Conservation (phyloP, 2,113 vertebrate genomes). For the Pseudolaguvia tuberculata region DNA sequence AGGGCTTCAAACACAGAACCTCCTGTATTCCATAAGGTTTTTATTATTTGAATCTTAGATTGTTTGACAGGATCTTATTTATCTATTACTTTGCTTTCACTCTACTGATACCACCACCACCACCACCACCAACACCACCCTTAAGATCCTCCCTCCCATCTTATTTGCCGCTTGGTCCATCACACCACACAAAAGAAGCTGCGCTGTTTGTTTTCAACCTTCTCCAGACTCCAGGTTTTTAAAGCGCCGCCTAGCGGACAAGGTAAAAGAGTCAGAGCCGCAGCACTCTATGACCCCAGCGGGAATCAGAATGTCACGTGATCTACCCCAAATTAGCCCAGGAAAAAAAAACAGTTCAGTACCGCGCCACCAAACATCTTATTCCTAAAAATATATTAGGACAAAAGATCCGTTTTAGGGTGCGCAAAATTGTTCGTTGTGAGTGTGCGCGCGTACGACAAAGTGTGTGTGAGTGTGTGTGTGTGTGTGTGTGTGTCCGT, state of each 20-base stretch:
- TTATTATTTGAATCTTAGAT: not conserved
- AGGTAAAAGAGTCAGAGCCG: slow-evolving; percentile 44
- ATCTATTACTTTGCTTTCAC: not conserved
- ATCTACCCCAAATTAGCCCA: slow-evolving; percentile 54
- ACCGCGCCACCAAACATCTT: slow-evolving; percentile 22
- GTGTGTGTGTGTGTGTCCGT: too few species aligned
- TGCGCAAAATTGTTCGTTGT: not conserved
- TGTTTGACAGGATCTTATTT: too few species aligned
- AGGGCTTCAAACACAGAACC: not conserved
- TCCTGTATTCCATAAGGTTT: not conserved
- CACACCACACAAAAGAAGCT: slow-evolving; percentile 36
- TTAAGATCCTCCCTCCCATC: not conserved
- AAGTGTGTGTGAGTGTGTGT: too few species aligned
- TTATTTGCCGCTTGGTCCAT: not conserved
- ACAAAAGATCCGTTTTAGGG: too few species aligned
- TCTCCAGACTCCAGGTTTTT: slow-evolving; percentile 53
- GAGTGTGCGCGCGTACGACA: not conserved
- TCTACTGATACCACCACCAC: not conserved
- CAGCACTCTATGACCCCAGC: slow-evolving; percentile 52
- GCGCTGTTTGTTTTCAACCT: slow-evolving; percentile 52
- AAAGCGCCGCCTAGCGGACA: slow-evolving; percentile 72
- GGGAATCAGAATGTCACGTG: slow-evolving; percentile 69
- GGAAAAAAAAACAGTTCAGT: slow-evolving; percentile 17
- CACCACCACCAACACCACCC: too few species aligned
- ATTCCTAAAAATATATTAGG: not conserved